Evolutionary conservation across 1,140 invertebrate genomes (phyloP).

Genomic region (Piezodorus guildinii): DNA sequence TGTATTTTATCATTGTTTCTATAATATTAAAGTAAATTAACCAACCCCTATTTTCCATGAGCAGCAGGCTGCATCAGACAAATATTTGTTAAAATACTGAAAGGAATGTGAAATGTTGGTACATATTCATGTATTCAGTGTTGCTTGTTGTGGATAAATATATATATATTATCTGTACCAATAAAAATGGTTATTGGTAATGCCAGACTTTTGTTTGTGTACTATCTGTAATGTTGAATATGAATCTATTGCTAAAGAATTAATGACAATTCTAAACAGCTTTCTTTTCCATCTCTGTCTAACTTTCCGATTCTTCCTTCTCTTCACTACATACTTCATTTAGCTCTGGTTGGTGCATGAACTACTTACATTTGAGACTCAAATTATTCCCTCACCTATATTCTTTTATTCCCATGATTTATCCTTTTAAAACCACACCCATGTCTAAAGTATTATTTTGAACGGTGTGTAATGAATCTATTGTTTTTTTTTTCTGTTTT

Average conservation of each 20-base stretch:
- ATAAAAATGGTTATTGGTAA: constrained; percentile 1
- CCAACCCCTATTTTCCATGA: no score
- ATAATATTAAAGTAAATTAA: no score
- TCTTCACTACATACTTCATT: neutral
- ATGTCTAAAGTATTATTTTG: neutral
- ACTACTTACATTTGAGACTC: no score
- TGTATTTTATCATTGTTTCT: no score
- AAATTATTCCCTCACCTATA: no score
- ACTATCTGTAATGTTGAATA: constrained; percentile 5
- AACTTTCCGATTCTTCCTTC: neutral
- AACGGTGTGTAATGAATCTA: constrained; percentile 3
- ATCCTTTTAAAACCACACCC: neutral
- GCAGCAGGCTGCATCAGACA: no score
- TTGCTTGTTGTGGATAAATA: constrained; percentile 7
- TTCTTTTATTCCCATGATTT: no score
- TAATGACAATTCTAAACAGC: neutral
- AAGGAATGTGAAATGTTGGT: constrained; percentile 4
- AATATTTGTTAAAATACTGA: no score
- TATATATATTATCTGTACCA: neutral
- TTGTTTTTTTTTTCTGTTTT: constrained; percentile 18
- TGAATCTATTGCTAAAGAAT: neutral
- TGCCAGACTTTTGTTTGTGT: neutral
- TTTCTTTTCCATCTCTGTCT: constrained; percentile 6
- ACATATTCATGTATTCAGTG: constrained; percentile 9
- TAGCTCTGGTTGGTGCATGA: no score